phyloP scores from a whole-genome alignment of 2,888 invertebrate species.

The Lasioglossum marginatum region DNA sequence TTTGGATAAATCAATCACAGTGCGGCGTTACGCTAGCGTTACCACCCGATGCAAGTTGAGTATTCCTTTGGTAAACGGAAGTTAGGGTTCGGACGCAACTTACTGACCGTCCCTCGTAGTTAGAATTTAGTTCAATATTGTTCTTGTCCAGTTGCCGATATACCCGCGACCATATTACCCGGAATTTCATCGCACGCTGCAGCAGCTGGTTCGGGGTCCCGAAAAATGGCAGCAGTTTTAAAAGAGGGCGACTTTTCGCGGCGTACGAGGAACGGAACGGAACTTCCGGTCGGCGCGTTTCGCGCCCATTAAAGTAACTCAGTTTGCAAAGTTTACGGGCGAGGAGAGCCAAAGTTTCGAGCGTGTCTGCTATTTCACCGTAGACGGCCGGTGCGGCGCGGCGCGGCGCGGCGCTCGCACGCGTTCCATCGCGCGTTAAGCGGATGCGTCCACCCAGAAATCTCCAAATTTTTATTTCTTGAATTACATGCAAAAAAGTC shows the following conservation, averaged over 20 bases:
- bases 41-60: neutral
- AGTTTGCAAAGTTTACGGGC: constrained; percentile 73
- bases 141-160: constrained; percentile 4
- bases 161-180: neutral
- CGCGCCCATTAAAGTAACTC: constrained; percentile 75
- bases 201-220: constrained; percentile 9
- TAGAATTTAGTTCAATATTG: neutral
- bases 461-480: neutral
- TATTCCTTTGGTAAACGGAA: neutral
- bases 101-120: neutral
- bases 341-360: constrained; percentile 63
- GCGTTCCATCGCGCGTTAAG: constrained; percentile 43
- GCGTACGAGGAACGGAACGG: constrained; percentile 64
- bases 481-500: neutral
- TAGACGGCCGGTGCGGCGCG: constrained; percentile 9
- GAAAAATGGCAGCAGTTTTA: constrained; percentile 69
- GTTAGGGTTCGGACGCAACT: neutral
- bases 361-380: constrained; percentile 51
- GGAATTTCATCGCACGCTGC: neutral
- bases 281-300: constrained; percentile 54
- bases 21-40: neutral
- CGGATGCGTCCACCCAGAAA: constrained; percentile 2
- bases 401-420: constrained; percentile 34
- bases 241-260: constrained; percentile 59
- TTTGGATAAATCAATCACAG: constrained; percentile 2